Conservation (phyloP, 2,113 vertebrate species). For the Murina feae region DNA sequence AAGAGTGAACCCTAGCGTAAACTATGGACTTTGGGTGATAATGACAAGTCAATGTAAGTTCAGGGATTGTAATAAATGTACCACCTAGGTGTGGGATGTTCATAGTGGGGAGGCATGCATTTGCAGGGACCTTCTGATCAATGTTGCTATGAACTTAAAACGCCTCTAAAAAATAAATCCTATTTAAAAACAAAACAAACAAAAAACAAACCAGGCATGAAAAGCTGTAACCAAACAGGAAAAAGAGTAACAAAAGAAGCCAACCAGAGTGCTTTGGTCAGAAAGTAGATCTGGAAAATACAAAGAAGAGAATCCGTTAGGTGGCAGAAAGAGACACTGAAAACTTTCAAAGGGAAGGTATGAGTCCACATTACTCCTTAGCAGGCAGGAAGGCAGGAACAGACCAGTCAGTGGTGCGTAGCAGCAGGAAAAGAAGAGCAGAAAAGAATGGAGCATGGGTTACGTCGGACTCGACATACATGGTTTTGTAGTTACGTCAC, state of each 20-base stretch:
- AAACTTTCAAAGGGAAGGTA: not conserved
- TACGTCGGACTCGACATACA: too few relatives aligned
- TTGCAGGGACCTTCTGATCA: not conserved
- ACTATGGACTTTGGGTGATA: not conserved
- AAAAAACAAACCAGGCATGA: not conserved
- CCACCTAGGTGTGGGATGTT: not conserved
- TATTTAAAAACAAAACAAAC: not conserved
- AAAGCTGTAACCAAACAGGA: not conserved
- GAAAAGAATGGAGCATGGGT: not conserved
- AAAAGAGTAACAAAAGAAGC: not conserved
- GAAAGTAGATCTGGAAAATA: constrained; percentile 4
- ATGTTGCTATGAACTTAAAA: not conserved
- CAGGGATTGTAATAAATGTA: not conserved
- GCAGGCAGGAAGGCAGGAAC: not conserved
- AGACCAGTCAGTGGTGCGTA: accelerated
- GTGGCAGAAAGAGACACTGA: not conserved
- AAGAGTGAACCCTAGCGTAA: not conserved
- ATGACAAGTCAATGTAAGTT: not conserved
- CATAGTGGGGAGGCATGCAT: not conserved
- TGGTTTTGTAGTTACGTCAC: too few relatives aligned
- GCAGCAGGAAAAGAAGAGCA: not conserved
- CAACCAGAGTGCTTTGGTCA: not conserved
- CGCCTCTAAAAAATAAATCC: not conserved
- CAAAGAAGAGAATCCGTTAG: not conserved
- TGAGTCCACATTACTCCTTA: not conserved